Evolutionary conservation across 1,140 invertebrate genomes (phyloP).

Genomic region (Rhyacophila brunnea): DNA sequence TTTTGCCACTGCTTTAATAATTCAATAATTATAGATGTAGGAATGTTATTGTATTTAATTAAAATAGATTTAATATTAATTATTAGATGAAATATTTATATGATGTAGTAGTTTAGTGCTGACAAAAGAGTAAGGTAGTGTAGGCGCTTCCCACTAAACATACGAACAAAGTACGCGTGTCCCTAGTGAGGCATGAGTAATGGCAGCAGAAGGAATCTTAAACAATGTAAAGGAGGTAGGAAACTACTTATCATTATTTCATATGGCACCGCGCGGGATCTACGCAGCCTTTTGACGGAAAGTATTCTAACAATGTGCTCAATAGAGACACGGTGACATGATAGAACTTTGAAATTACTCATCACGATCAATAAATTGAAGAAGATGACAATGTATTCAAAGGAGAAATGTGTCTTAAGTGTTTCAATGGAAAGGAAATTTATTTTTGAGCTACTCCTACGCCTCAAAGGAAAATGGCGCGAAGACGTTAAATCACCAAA

Average conservation of each 20-base stretch:
- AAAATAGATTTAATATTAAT: too few relatives aligned
- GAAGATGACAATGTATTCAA: slow-evolving; percentile 4
- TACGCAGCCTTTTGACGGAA: neutral
- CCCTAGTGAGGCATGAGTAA: slow-evolving; percentile 9
- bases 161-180: neutral
- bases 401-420: neutral
- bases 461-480: too few relatives aligned
- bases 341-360: slow-evolving; percentile 5
- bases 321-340: slow-evolving; percentile 6
- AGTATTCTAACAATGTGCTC: neutral
- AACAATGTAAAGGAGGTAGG: slow-evolving; percentile 4
- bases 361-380: slow-evolving; percentile 1
- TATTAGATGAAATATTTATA: too few relatives aligned
- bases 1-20: too few relatives aligned
- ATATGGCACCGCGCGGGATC: slow-evolving; percentile 6
- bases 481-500: too few relatives aligned
- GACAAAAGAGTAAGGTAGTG: too few relatives aligned
- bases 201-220: slow-evolving; percentile 9
- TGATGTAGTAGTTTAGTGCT: too few relatives aligned
- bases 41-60: too few relatives aligned
- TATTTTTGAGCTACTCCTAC: neutral
- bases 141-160: neutral
- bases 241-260: slow-evolving; percentile 23
- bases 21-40: too few relatives aligned
- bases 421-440: slow-evolving; percentile 1